Conservation (phyloP, 2,888 invertebrate genomes). For the Cerceris rybyensis region DNA sequence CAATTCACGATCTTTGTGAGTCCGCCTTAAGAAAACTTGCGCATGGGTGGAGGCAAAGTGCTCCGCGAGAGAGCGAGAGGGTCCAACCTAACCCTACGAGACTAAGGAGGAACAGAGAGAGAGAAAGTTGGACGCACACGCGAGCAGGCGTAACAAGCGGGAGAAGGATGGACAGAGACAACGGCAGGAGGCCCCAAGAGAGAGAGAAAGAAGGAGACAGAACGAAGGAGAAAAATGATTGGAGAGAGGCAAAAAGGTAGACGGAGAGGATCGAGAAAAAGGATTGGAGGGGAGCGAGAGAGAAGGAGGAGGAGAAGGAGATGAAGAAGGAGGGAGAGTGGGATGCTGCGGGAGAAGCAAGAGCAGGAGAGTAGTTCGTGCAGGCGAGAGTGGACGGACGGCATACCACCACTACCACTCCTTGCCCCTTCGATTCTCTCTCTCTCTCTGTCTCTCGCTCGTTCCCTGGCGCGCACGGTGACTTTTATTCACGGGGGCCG, state of each 20-base stretch:
- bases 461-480: conserved; percentile 57
- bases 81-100: conserved; percentile 3
- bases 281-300: conserved; percentile 16
- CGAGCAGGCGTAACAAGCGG: conserved; percentile 3
- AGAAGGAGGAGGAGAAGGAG: conserved; percentile 17
- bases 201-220: conserved; percentile 22
- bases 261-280: conserved; percentile 12
- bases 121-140: conserved; percentile 33
- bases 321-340: conserved; percentile 46
- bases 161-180: conserved; percentile 11
- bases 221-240: conserved; percentile 11
- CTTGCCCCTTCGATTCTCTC: conserved; percentile 8
- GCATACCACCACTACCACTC: conserved; percentile 78
- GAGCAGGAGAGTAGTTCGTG: conserved; percentile 31
- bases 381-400: conserved; percentile 81
- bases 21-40: conserved; percentile 28
- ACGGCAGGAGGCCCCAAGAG: conserved; percentile 16
- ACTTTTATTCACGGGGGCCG: conserved; percentile 75
- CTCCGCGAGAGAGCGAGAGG: conserved; percentile 35
- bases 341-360: conserved; percentile 66
- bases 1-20: conserved; percentile 44
- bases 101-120: background rate
- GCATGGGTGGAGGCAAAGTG: conserved; percentile 43
- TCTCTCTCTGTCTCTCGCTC: conserved; percentile 40
- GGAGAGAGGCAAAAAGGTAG: conserved; percentile 21